Conservation (phyloP, 1,140 invertebrate species). For the Yoshiicerus persimilis region DNA sequence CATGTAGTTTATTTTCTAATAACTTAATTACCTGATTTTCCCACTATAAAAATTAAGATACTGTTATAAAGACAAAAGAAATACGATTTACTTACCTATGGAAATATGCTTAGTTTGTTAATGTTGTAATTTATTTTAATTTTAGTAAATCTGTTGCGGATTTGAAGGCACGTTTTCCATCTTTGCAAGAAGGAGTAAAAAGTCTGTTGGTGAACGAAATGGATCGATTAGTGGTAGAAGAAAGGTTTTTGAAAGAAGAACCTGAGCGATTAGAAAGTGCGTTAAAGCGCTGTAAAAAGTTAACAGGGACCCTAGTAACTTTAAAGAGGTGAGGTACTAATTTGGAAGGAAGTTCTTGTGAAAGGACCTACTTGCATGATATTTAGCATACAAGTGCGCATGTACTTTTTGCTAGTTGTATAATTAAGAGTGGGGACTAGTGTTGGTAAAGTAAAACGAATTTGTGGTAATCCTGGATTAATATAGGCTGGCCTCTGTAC, state of each 20-base stretch:
- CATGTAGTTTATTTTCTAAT: too few species aligned
- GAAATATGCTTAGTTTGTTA: too few species aligned
- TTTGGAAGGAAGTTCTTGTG: background rate
- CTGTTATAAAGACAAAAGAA: too few species aligned
- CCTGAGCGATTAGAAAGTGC: constrained; percentile 88
- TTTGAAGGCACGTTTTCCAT: constrained; percentile 86
- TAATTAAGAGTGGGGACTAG: background rate
- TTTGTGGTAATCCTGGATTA: background rate
- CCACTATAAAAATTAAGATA: too few species aligned
- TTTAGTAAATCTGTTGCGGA: constrained; percentile 91
- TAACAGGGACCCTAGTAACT: constrained; percentile 93
- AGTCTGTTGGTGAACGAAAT: constrained; percentile 84
- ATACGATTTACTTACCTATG: too few species aligned
- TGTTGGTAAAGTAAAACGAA: background rate
- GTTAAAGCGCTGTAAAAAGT: constrained; percentile 88
- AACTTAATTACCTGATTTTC: too few species aligned
- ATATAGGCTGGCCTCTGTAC: constrained; percentile 86
- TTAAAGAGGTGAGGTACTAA: constrained; percentile 76
- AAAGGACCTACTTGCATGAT: background rate
- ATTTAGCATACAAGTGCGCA: too few species aligned
- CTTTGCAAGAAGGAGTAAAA: constrained; percentile 85
- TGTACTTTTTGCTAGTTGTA: too few species aligned
- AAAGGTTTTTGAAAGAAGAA: constrained; percentile 93
- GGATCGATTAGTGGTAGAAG: constrained; percentile 89
- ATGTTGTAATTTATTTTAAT: constrained; percentile 30